Base-by-base conservation (phyloP, 2,797 vertebrate species). In the Phylloscopus collybita region DNA sequence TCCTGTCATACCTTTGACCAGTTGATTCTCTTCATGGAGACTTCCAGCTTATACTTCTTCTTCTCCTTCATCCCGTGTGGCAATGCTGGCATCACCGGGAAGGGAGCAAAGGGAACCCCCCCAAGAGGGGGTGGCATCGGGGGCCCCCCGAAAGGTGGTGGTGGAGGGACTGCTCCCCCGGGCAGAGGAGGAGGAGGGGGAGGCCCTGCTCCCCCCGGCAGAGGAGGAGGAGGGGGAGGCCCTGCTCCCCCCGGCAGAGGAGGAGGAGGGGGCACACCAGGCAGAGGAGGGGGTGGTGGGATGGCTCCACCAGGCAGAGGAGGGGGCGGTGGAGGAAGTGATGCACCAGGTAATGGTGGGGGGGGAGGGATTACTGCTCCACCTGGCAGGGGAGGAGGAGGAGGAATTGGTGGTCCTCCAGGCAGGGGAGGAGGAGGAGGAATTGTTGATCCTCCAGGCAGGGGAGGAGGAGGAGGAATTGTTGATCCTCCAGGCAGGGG, bases 21-120 rank as follows among this genome's bases (percentile, higher is more conserved):
- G 95, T 99, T 99, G 95, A 99, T 98, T 95, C 99, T 98, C 98
- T 99, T 99, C 99, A 99, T 99, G 27, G 98, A 74, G 0, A 98
- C 97, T 61, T 99, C 99, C 51, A 98, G 98, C 59, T 98, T 98
- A 92, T 99, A 99, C 49, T 95, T 91, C 93, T 99, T 99, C 97
- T 99, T 99, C 86, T 98, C 97, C 93, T 98, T 97, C 97, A 99
- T 98, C 86, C 99, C 99, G 42, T 99, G 99, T 78, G 99, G 99
- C 32, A 98, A 85, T 0, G 94, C 49, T 64, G 94, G 95, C 19
- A 42, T 10, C 49, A 82, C 34, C 1, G 96, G 92, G 80, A 92
- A 84, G 57, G 95, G 91, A n/a, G 93, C 93, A 94, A 97, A 88
- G 59, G 95, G 93, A 97, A 94, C 95, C 8, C 97, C 97, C 18